phyloP scores from a whole-genome alignment of 2,888 invertebrate genomes.

The Sminthurinus aureus region DNA sequence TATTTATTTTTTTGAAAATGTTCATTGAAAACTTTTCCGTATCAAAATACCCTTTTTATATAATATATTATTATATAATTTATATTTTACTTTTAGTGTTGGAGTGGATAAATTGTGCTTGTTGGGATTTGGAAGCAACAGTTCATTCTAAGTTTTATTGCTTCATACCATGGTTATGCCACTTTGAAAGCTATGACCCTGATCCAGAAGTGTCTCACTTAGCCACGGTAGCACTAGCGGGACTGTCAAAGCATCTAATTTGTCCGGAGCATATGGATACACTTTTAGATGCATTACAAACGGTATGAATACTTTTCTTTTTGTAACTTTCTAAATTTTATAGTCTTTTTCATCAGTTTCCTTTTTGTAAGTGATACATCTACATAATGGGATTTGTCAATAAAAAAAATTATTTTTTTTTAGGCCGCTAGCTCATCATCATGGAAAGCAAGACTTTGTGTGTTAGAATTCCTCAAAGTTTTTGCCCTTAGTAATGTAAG shows the following conservation, averaged over 20 bases:
- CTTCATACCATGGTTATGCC: conserved; percentile 72
- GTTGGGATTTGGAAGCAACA: conserved; percentile 63
- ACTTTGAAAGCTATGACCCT: conserved; percentile 77
- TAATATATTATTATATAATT: background rate
- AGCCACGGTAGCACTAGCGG: conserved; percentile 73
- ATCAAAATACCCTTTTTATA: background rate
- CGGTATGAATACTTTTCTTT: conserved; percentile 61
- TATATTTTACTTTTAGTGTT: conserved; percentile 46
- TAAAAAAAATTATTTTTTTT: conserved; percentile 15
- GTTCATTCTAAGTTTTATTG: conserved; percentile 65
- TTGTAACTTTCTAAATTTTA: conserved; percentile 23
- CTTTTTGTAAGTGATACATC: conserved; percentile 64
- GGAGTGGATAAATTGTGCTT: conserved; percentile 56
- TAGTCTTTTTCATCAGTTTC: conserved; percentile 58
- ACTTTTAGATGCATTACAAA: conserved; percentile 69
- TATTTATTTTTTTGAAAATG: background rate
- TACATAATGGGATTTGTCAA: background rate
- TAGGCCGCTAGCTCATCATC: conserved; percentile 58
- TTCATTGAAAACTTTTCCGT: background rate
- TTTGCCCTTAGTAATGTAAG: conserved; percentile 66
- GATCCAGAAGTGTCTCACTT: conserved; percentile 77
- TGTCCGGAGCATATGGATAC: conserved; percentile 69
- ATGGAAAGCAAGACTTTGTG: conserved; percentile 66
- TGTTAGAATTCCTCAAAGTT: conserved; percentile 66
- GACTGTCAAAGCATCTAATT: conserved; percentile 73